Evolutionary conservation across 2,113 vertebrate genomes (phyloP), one percentile per base, ranked within the genome.

Genomic region (Equus przewalskii): DNA sequence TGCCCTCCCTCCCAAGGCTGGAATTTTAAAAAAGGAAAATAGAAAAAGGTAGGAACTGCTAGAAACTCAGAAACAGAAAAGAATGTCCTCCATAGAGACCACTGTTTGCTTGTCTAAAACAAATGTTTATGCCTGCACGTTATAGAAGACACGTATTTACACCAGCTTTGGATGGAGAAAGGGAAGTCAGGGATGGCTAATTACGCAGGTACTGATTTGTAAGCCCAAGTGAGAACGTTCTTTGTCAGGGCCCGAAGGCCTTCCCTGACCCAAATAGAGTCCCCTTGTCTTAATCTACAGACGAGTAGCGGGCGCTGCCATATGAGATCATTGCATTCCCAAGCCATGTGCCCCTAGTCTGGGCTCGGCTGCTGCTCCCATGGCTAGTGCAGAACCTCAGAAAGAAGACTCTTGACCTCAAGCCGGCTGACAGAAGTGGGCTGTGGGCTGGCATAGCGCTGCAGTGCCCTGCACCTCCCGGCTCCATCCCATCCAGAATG

Each of bases 51-150:
- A 58, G 19, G 80, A 88, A 60, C 51, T 58, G 76, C 72, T 65
- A 80, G 73, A 80, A 95, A 89, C 64, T 94, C 56, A 70, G 80
- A 92, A 70, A 72, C 51, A 85, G 91, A 92, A 78, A 94, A 96
- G 54, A 88, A 82, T 78, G 60, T 72, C 33, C 65, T 92, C 44
- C 8, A 56, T 51, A 54, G 58, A 91, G 64, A 62, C 94, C 54
- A 22, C 76, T 58, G 18, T 76, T 85, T 56, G 16, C 70, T 86
- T 93, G 67, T 96, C 79, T 79, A 86, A 95, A 95, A 86, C 83
- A 93, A 62, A 96, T 88, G 46, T 95, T 91, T 89, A 64, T 85
- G 49, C 75, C 91, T 89, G 24, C 26, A 62, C 16, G 91, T 97
- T 89, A 94, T 54, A 78, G 86, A 82, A 83, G 73, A 80, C 13